Evolutionary conservation across 2,888 invertebrate species (phyloP).

Genomic region (Danaus chrysippus): DNA sequence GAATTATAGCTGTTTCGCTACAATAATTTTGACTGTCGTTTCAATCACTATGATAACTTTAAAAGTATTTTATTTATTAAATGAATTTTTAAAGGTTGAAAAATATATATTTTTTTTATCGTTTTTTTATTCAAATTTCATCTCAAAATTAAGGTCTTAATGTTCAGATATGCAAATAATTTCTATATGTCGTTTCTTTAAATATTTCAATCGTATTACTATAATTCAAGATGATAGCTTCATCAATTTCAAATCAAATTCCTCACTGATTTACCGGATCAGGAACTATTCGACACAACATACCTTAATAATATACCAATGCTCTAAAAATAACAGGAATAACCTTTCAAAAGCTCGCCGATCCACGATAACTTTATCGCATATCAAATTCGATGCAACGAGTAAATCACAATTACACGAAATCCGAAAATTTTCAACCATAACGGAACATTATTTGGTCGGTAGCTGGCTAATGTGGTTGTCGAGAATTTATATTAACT

Average conservation of each 20-base stretch:
- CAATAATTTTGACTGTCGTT: conserved; percentile 42
- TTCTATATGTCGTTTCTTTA: too few species aligned
- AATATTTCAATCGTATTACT: too few species aligned
- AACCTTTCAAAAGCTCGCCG: conserved; percentile 35
- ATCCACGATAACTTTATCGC: conserved; percentile 65
- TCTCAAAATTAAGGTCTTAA: conserved; percentile 16
- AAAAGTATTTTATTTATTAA: conserved; percentile 40
- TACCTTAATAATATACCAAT: conserved; percentile 20
- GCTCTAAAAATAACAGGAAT: conserved; percentile 14
- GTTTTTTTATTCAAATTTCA: conserved; percentile 15
- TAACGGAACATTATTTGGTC: conserved; percentile 63
- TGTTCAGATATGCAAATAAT: conserved; percentile 11
- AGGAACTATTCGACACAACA: neutral
- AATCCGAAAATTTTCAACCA: conserved; percentile 64
- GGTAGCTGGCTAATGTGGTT: conserved; percentile 51
- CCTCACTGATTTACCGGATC: too few species aligned
- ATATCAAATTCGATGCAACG: conserved; percentile 56
- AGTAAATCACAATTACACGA: conserved; percentile 72
- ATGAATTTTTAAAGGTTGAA: conserved; percentile 32
- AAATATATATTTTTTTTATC: conserved; percentile 20
- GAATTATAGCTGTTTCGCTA: conserved; percentile 44
- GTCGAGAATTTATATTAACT: conserved; percentile 37
- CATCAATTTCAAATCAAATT: too few species aligned
- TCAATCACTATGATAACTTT: conserved; percentile 43
- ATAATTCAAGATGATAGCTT: too few species aligned